phyloP scores from a whole-genome alignment of 2,888 invertebrate species.

The Sturmia bella region DNA sequence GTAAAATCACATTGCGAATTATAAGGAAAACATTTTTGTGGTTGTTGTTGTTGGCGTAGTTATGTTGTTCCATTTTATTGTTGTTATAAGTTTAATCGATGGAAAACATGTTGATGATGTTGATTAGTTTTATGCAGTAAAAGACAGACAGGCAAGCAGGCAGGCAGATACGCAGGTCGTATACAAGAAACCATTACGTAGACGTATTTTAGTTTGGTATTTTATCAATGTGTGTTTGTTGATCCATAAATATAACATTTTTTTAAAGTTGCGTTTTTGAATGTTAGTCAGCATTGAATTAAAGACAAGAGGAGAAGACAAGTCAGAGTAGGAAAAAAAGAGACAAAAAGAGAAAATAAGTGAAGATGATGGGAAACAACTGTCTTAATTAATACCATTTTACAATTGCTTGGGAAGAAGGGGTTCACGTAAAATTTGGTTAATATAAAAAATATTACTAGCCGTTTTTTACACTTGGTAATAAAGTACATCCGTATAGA shows the following conservation, averaged over 20 bases:
- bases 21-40: slow-evolving; percentile 44
- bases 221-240: slow-evolving; percentile 20
- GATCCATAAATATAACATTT: slow-evolving; percentile 46
- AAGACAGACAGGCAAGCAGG: background rate
- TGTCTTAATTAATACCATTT: slow-evolving; percentile 37
- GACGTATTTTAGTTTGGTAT: slow-evolving; percentile 28
- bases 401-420: background rate
- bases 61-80: slow-evolving; percentile 40
- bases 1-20: slow-evolving; percentile 25
- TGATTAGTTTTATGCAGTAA: slow-evolving; percentile 23
- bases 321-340: slow-evolving; percentile 46
- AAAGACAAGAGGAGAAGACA: slow-evolving; percentile 61
- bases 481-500: no score
- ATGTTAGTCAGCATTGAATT: slow-evolving; percentile 63
- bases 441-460: background rate
- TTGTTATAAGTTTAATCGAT: slow-evolving; percentile 44
- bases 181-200: slow-evolving; percentile 35
- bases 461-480: no score
- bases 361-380: slow-evolving; percentile 47
- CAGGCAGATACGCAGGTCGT: slow-evolving; percentile 8
- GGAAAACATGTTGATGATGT: slow-evolving; percentile 18
- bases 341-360: slow-evolving; percentile 31
- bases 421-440: slow-evolving; percentile 34
- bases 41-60: slow-evolving; percentile 29
- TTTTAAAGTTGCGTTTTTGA: slow-evolving; percentile 34